These are phyloP conservation scores for Pteronura brasiliensis DNA, from an alignment of 2,113 vertebrate genomes.

Conservation along the genomic window DNA sequence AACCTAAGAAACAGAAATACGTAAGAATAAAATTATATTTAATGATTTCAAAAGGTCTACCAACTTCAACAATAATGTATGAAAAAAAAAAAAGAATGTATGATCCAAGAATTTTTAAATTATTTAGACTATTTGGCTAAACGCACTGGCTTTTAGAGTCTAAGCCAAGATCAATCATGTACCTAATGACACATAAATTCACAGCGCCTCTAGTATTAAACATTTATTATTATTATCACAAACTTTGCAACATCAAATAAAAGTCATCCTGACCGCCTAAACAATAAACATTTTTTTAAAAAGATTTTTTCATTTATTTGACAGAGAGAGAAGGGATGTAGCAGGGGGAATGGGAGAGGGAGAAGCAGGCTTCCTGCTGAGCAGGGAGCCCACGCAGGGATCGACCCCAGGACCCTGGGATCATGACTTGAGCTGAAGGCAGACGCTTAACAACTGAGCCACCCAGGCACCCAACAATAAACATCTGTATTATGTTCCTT, in stretches of 20 bases:
- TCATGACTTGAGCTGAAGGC: too few relatives aligned
- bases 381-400: too few relatives aligned
- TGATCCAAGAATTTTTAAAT: neutral
- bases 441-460: too few relatives aligned
- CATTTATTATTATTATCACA: neutral
- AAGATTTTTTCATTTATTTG: too few relatives aligned
- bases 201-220: neutral
- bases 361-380: too few relatives aligned
- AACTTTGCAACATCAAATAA: neutral
- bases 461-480: neutral
- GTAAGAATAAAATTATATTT: neutral
- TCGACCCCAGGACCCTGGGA: too few relatives aligned
- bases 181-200: neutral
- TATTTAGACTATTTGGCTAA: neutral
- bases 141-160: neutral
- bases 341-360: too few relatives aligned
- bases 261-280: neutral
- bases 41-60: neutral
- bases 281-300: neutral
- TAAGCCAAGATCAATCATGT: neutral
- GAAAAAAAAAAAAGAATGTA: neutral
- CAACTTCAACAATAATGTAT: neutral
- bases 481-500: neutral
- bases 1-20: constrained; percentile 10
- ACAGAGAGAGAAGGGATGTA: too few relatives aligned